Evolutionary conservation across 2,113 vertebrate species (phyloP), one percentile per base, ranked within the genome.

Genomic region (Dermatemys mawii): DNA sequence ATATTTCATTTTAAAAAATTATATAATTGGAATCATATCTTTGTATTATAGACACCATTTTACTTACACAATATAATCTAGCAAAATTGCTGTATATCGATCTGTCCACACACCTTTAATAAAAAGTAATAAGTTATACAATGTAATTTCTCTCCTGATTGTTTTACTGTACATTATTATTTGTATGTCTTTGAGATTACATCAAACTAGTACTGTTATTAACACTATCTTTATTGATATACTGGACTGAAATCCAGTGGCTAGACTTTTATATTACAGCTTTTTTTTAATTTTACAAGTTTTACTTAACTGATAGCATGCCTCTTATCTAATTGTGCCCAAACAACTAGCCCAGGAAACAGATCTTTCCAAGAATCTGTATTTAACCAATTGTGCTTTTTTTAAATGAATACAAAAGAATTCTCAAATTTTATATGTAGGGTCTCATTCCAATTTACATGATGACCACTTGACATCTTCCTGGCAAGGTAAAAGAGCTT

Each of bases 21-120:
- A 90, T 88, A 63, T 54, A 57, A 90, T 16, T 94, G 55, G 44
- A 90, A 80, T 75, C 85, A 84, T 35, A 73, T 26, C 24, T 29
- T 82, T 70, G 35, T 75, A 86, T 26, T 75, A 93, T 51, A 93
- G 84, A 60, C 32, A 50, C 17, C 48, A 48, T 83, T 94, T 95
- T 8, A 27, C 53, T 94, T 92, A 84, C 81, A 92, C n/a, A 80
- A 54, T 46, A 83, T 78, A 96, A 81, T 75, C 88, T 92, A 90
- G 67, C 29, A 93, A 95, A 96, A 86, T 9, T 53, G 35, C 92
- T 87, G 55, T 50, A 12, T 48, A 93, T 94, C 89, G 84, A 95
- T 95, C 81, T 83, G 21, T 70, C 44, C 82, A 67, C 54, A 81
- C 53, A 92, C 53, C 27, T 87, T 83, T 85, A 41, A 91, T 82